These are phyloP conservation scores for Cylas formicarius DNA, from an alignment of 1,140 invertebrate genomes.

Conservation along the genomic window DNA sequence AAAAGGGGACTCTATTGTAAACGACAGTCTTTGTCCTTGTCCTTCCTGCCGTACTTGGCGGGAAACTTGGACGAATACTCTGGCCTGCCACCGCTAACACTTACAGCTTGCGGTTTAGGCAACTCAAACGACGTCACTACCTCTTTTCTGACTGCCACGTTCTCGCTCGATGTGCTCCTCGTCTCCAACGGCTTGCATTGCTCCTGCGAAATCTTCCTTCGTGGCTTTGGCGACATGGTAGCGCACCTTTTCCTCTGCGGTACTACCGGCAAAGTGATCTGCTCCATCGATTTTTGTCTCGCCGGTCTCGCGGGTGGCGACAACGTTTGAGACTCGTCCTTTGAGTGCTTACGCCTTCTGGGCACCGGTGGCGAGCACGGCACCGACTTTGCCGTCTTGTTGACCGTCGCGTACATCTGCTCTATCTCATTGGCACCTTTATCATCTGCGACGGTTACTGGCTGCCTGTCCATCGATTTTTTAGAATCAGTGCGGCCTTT, in stretches of 20 bases:
- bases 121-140: conserved; percentile 21
- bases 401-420: conserved; percentile 25
- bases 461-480: too few species aligned
- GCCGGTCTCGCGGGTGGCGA: conserved; percentile 19
- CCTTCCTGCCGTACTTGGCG: conserved; percentile 19
- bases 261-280: conserved; percentile 17
- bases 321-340: conserved; percentile 4
- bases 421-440: conserved; percentile 9
- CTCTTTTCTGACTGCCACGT: conserved; percentile 24
- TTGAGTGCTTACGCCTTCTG: conserved; percentile 17
- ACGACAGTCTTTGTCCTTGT: conserved; percentile 32
- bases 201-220: conserved; percentile 8
- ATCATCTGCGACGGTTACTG: conserved; percentile 1
- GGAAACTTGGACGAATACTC: conserved; percentile 16
- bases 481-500: too few species aligned
- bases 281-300: conserved; percentile 24
- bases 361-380: conserved; percentile 19
- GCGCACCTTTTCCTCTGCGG: conserved; percentile 23
- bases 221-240: conserved; percentile 22
- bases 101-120: conserved; percentile 21
- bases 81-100: conserved; percentile 1
- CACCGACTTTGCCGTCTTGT: conserved; percentile 17
- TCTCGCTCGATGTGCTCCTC: conserved; percentile 17
- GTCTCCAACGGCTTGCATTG: conserved; percentile 1
- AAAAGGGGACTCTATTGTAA: conserved; percentile 27